phyloP scores from a whole-genome alignment of 2,797 vertebrate genomes.

The Coendou prehensilis region DNA sequence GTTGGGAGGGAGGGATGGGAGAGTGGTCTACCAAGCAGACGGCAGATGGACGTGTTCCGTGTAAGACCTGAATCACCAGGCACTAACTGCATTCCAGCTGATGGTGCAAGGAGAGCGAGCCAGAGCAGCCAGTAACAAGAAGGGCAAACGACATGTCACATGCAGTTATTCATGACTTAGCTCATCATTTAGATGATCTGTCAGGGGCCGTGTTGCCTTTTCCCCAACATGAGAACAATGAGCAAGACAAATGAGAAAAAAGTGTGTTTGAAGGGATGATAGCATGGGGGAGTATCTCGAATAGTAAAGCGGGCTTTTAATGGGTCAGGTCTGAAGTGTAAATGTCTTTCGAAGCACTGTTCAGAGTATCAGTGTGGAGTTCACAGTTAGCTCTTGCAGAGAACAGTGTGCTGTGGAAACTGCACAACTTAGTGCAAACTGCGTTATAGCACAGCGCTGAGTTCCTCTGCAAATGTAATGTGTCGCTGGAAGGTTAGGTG shows the following conservation, averaged over 20 bases:
- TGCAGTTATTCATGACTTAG: too few relatives aligned
- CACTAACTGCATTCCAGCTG: not conserved
- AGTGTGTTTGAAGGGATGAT: conserved; percentile 54
- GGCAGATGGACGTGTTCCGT: not conserved
- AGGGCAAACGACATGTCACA: not conserved
- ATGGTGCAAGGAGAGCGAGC: not conserved
- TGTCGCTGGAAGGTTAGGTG: conserved; percentile 57
- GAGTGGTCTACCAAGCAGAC: not conserved
- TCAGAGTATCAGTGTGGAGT: not conserved
- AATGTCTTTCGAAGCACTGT: conserved; percentile 5
- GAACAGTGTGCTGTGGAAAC: conserved; percentile 44
- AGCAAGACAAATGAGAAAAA: conserved; percentile 40
- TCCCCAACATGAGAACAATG: not conserved
- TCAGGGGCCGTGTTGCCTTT: not conserved
- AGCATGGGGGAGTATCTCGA: conserved; percentile 6
- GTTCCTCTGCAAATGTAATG: conserved; percentile 9
- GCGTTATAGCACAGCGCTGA: not conserved
- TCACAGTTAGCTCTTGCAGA: conserved; percentile 60
- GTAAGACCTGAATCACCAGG: not conserved
- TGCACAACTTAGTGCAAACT: not conserved
- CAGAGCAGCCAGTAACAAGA: conserved; percentile 5
- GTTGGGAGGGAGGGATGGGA: not conserved
- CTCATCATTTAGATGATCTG: not conserved
- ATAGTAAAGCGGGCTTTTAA: conserved; percentile 2
- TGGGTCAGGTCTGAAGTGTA: conserved; percentile 15